Conservation (phyloP, 2,888 invertebrate species). For the Syrista parreyssii region DNA sequence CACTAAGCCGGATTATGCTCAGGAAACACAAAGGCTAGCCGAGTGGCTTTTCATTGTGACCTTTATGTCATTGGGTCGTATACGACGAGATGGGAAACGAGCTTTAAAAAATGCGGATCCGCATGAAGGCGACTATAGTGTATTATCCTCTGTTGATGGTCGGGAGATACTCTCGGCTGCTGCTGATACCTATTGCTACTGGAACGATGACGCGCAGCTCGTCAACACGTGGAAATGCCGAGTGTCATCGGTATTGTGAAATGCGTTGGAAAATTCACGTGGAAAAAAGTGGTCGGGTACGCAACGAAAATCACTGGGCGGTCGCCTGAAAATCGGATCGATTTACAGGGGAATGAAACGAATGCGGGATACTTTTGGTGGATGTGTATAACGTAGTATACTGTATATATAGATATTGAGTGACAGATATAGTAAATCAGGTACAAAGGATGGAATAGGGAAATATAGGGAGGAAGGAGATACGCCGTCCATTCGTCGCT, state of each 20-base stretch:
- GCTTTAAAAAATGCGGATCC: background rate
- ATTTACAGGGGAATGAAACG: background rate
- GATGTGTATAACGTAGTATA: background rate
- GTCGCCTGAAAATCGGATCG: background rate
- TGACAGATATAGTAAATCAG: background rate
- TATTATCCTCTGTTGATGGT: background rate
- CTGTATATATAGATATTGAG: background rate
- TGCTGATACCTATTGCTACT: background rate
- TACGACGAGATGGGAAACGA: background rate
- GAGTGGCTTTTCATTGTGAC: constrained; percentile 39
- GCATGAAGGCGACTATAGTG: background rate
- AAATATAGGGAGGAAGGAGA: constrained; percentile 4
- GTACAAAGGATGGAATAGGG: background rate
- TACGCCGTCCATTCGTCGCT: background rate
- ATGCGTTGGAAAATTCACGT: background rate
- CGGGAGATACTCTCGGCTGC: background rate
- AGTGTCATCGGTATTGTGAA: background rate
- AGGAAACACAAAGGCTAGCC: constrained; percentile 38
- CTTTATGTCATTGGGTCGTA: constrained; percentile 1
- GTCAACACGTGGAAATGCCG: background rate
- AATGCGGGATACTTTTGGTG: background rate
- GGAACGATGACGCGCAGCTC: background rate
- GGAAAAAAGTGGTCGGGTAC: background rate
- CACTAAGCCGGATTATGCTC: constrained; percentile 47
- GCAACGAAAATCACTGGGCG: background rate